phyloP scores from a whole-genome alignment of 2,888 invertebrate genomes.

The Micropterix aruncella region DNA sequence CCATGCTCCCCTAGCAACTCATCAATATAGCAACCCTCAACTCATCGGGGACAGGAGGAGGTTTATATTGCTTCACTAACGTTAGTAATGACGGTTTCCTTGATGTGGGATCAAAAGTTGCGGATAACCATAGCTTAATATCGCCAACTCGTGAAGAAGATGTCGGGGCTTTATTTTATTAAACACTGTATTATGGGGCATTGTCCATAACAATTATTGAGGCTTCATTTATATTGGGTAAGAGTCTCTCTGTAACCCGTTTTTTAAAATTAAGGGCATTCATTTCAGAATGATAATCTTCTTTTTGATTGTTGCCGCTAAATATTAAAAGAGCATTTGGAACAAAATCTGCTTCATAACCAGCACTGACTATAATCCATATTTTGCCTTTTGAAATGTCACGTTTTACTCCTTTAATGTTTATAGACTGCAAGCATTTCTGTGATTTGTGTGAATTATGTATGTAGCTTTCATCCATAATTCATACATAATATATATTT shows the following conservation, averaged over 20 bases:
- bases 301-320: too few relatives aligned
- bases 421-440: slow-evolving; percentile 13
- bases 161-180: slow-evolving; percentile 7
- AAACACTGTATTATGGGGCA: too few relatives aligned
- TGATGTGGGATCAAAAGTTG: slow-evolving; percentile 10
- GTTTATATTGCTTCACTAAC: slow-evolving; percentile 12
- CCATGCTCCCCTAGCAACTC: slow-evolving; percentile 10
- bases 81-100: slow-evolving; percentile 11
- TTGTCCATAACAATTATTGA: slow-evolving; percentile 10
- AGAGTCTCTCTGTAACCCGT: too few relatives aligned
- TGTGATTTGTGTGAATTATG: slow-evolving; percentile 12
- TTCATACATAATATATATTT: slow-evolving; percentile 14
- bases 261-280: slow-evolving; percentile 13
- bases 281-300: too few relatives aligned
- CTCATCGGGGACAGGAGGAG: slow-evolving; percentile 11
- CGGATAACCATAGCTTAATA: slow-evolving; percentile 12
- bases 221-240: slow-evolving; percentile 7
- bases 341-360: slow-evolving; percentile 12
- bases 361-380: slow-evolving; percentile 13
- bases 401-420: slow-evolving; percentile 8
- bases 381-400: slow-evolving; percentile 9
- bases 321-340: too few relatives aligned
- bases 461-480: slow-evolving; percentile 16
- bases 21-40: too few relatives aligned
- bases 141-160: slow-evolving; percentile 6